Evolutionary conservation across 2,113 vertebrate genomes (phyloP), one percentile per base, ranked within the genome.

Genomic region (Eira barbara): DNA sequence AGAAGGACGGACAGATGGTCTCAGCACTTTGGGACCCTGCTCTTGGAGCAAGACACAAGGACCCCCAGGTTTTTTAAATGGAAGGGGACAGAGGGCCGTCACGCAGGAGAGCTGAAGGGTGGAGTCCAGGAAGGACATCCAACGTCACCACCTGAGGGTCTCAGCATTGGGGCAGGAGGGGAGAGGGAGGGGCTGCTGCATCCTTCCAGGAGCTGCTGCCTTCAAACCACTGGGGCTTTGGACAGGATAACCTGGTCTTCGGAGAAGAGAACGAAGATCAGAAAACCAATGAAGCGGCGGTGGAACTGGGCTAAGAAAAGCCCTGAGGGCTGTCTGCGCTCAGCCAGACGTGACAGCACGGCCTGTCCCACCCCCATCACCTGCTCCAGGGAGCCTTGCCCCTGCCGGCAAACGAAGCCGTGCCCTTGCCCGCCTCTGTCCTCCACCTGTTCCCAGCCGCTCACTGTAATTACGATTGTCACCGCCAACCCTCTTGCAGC

Each of bases 261-360:
- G 18, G 83, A 79, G 78, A 80, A 96, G 4, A 52, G 87, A 93
- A 81, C 31, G 11, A 8, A 88, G 20, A 94, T 55, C 85, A 91
- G 71, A 93, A 95, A 79, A 34, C 39, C 82, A 94, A 59, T 76
- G 85, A 88, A 79, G 59, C 9, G 4, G 57, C 20, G 13, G 61
- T 39, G 39, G 61, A 95, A 95, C 2, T 90, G 84, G 57, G 74
- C 83, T 95, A 78, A 76, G 96, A 94, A 89, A 78, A 74, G 49
- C 63, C 95, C 89, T 3, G 36, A 86, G 71, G 80, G 57, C 73
- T 8, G 1, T 74, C 82, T 52, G 67, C 45, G 76, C 39, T 94
- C 39, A 90, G 95, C 36, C 61, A 84, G 91, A 67, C 6, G 6
- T 87, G 74, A 91, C 42, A 49, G 87, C 29, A 78, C 85, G 82